Base-by-base conservation (phyloP, 2,888 invertebrate genomes). In the Cremastinae sp. region DNA sequence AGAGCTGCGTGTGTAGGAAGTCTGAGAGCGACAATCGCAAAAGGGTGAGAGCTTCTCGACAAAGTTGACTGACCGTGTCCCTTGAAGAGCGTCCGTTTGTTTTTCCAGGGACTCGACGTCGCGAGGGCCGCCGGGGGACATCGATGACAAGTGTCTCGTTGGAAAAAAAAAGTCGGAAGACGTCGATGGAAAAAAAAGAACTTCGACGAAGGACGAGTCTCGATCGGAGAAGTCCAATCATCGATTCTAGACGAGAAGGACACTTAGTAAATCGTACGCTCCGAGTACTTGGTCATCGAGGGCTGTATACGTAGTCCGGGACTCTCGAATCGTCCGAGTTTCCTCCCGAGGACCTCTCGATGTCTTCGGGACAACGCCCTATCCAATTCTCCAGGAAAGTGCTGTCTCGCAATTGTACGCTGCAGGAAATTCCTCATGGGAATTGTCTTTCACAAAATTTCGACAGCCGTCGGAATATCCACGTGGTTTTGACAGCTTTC, bases 171-270 rank as follows among this genome's bases (percentile, higher is more conserved):
- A 22, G 55, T 39, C 39, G 47, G 47, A 58, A 51, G 62, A 58
- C 61, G 39, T 39, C 41, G 64, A 41, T 51, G 39, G 47, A 28
- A 28, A 28, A 28, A 28, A 28, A 28, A 28, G 53, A 43, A 43
- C 49, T 47, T 16, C 14, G 20, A 35, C 18, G 47, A 68, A 56
- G 56, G 14, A 35, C 41, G 49, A 56, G 51, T 66, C 65, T 66
- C 66, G 49, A 45, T 41, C 37, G 14, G 65, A 71, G 47, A 37
- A 65, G 64, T 75, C 75, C 75, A 75, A 75, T 75, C 75, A 61
- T 61, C 71, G 71, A 55, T 53, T 65, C n/a, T 70, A 35, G 70
- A 59, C 64, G 39, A 37, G 20, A 10, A 39, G 39, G 16, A 49
- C 39, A 64, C 45, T 41, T 35, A 53, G 12, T 47, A 18, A 41